These are phyloP conservation scores for Columba livia DNA, from an alignment of 2,113 vertebrate genomes.

Conservation along the genomic window DNA sequence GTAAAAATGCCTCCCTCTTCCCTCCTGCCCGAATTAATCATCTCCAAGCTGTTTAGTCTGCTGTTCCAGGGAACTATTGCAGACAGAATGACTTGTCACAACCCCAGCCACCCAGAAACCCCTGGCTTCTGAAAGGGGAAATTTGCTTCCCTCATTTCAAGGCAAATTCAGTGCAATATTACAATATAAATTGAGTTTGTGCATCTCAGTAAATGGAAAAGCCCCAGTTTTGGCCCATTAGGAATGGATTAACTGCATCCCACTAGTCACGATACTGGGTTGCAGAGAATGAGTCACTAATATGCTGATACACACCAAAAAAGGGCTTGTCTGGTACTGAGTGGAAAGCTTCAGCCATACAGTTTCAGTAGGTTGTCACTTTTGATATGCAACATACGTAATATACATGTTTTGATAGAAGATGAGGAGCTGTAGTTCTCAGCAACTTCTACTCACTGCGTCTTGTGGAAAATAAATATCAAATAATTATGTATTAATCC, in stretches of 20 bases:
- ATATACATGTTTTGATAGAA: not conserved
- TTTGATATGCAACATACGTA: not conserved
- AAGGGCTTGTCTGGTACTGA: not conserved
- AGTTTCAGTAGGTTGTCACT: not conserved
- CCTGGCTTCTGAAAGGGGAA: not conserved
- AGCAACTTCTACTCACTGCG: not conserved
- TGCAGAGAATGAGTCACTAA: not conserved
- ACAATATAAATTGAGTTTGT: not conserved
- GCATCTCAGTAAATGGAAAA: not conserved
- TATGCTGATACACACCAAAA: not conserved
- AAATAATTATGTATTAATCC: not conserved
- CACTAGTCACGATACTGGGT: not conserved
- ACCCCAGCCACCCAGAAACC: not conserved
- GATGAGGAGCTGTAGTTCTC: not conserved
- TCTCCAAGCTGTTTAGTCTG: not conserved
- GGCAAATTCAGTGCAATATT: not conserved
- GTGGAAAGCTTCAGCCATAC: not conserved
- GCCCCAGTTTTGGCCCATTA: not conserved
- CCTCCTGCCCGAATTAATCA: not conserved
- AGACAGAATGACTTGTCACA: not conserved
- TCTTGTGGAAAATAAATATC: not conserved
- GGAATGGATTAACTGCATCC: not conserved
- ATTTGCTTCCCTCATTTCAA: not conserved
- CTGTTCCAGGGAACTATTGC: not conserved
- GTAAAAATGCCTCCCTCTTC: not conserved